These are phyloP conservation scores for Corydoras maculifer DNA, from an alignment of 2,113 vertebrate species.

Conservation along the genomic window DNA sequence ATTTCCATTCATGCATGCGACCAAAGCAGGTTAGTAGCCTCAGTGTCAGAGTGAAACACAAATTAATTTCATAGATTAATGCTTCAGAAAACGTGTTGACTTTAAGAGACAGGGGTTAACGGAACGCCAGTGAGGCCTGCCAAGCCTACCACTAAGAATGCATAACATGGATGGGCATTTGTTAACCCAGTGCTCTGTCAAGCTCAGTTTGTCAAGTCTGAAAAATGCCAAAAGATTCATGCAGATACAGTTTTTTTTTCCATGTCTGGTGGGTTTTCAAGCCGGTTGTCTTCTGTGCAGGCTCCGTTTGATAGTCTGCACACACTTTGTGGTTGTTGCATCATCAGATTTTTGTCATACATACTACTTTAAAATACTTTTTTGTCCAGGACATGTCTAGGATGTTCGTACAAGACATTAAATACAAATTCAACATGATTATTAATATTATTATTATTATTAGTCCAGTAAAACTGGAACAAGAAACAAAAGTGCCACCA, in stretches of 20 bases:
- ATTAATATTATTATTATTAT: too few species aligned
- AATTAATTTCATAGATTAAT: slow-evolving; percentile 54
- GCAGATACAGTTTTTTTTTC: not conserved
- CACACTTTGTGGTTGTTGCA: too few species aligned
- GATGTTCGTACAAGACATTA: too few species aligned
- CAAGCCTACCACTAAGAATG: slow-evolving; percentile 22
- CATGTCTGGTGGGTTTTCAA: not conserved
- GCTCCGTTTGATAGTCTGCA: too few species aligned
- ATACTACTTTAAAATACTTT: too few species aligned
- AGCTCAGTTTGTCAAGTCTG: slow-evolving; percentile 26
- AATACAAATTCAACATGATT: too few species aligned
- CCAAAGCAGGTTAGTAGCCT: slow-evolving; percentile 32
- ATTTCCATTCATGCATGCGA: not conserved
- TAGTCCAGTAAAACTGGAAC: too few species aligned
- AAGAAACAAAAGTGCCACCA: too few species aligned
- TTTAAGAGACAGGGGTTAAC: slow-evolving; percentile 45
- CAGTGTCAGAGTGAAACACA: slow-evolving; percentile 40
- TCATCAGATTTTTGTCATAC: too few species aligned
- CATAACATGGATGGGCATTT: slow-evolving; percentile 30
- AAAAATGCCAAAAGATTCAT: slow-evolving; percentile 20
- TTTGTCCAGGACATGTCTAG: too few species aligned
- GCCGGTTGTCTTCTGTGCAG: too few species aligned
- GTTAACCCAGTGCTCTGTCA: slow-evolving; percentile 39
- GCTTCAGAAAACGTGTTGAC: slow-evolving; percentile 47
- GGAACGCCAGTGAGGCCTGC: slow-evolving; percentile 37